phyloP scores from a whole-genome alignment of 2,888 invertebrate genomes.

The Dusona sp. region DNA sequence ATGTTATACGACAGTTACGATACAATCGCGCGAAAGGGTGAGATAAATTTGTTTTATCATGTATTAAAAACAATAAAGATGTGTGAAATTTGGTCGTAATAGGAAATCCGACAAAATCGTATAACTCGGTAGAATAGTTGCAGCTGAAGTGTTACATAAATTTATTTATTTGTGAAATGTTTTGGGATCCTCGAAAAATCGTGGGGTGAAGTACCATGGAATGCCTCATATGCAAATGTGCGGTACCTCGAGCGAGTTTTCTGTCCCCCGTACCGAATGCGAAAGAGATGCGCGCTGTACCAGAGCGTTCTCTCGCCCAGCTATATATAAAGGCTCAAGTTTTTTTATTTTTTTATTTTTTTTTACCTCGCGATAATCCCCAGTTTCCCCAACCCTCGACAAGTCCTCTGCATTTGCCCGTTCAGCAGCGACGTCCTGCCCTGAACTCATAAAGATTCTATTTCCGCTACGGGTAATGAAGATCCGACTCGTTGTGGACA shows the following conservation, averaged over 20 bases:
- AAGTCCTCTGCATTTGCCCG: conserved; percentile 35
- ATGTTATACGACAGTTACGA: no score
- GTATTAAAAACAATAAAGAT: not conserved
- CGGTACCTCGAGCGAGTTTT: conserved; percentile 28
- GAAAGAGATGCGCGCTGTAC: conserved; percentile 35
- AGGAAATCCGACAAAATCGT: not conserved
- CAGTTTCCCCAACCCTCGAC: conserved; percentile 21
- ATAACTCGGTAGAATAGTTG: conserved; percentile 16
- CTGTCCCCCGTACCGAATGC: conserved; percentile 15
- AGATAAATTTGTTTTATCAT: not conserved
- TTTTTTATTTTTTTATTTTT: conserved; percentile 2
- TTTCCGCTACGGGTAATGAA: conserved; percentile 63
- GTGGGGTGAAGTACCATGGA: conserved; percentile 15
- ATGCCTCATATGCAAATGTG: conserved; percentile 33
- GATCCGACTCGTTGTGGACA: conserved; percentile 56
- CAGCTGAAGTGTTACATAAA: not conserved
- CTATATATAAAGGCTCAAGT: conserved; percentile 10
- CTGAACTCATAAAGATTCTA: conserved; percentile 58
- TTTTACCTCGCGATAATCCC: conserved; percentile 25
- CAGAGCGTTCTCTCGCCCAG: conserved; percentile 16
- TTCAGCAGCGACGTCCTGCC: conserved; percentile 37
- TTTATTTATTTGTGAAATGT: conserved; percentile 12
- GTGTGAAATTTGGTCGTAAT: not conserved
- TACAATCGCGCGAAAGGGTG: no score
- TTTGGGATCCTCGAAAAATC: conserved; percentile 26